Evolutionary conservation across 2,888 invertebrate species (phyloP).

Genomic region (Erebia ligea): DNA sequence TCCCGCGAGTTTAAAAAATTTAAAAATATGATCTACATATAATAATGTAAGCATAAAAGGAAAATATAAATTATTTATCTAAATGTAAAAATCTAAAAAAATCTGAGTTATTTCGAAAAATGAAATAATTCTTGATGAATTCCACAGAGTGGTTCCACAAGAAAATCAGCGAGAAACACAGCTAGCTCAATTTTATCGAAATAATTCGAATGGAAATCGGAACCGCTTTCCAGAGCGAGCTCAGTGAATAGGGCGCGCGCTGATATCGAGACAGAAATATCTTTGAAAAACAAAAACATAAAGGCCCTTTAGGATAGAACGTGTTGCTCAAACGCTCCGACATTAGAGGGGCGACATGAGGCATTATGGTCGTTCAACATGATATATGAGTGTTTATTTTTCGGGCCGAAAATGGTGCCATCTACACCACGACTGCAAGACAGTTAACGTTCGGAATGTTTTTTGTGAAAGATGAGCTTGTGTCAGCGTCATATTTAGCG

Average conservation of each 20-base stretch:
- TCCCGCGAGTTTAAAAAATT: no score
- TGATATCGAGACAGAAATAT: conserved; percentile 31
- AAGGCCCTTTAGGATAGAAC: conserved; percentile 19
- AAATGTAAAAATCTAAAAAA: no score
- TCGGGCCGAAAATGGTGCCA: conserved; percentile 19
- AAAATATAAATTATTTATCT: no score
- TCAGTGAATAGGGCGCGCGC: background rate
- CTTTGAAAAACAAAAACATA: conserved; percentile 36
- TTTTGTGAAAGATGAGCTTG: conserved; percentile 11
- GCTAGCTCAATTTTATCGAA: background rate
- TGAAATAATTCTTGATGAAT: no score
- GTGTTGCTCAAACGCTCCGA: conserved; percentile 14
- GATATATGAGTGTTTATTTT: conserved; percentile 28
- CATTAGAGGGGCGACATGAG: conserved; percentile 25
- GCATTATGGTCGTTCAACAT: conserved; percentile 26
- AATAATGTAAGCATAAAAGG: no score
- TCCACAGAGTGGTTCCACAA: no score
- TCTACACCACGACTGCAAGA: conserved; percentile 16
- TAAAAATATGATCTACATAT: no score
- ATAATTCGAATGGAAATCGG: background rate
- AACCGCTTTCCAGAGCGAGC: background rate
- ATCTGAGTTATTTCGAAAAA: no score
- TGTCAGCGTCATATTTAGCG: background rate
- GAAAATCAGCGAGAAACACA: no score
- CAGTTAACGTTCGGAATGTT: conserved; percentile 20